A percentile compares a stretch with the other conserved stretches of the same genome.
Conservation (phyloP, 2,888 invertebrate genomes). For the Hetaerina titia region DNA sequence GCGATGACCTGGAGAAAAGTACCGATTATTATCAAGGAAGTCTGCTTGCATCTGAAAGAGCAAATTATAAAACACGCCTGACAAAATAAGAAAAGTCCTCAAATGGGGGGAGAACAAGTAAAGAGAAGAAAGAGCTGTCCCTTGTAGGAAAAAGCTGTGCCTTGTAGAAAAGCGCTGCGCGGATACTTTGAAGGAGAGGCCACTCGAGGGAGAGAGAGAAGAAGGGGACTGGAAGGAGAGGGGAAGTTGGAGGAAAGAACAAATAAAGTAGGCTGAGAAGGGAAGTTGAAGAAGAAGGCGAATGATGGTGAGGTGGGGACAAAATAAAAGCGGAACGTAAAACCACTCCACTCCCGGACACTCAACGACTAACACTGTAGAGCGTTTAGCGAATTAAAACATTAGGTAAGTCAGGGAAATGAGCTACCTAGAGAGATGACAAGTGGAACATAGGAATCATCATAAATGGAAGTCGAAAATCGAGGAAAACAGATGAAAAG, state of each 20-base stretch:
- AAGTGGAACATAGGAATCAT: background rate
- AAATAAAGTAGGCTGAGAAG: background rate
- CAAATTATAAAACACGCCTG: too few species aligned
- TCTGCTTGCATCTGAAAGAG: too few species aligned
- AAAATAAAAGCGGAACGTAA: background rate
- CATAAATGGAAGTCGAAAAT: background rate
- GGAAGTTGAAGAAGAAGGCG: background rate
- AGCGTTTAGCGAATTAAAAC: constrained; percentile 42
- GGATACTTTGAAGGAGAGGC: too few species aligned
- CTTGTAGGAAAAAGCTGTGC: too few species aligned
- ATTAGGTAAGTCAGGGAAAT: background rate
- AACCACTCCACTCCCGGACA: background rate
- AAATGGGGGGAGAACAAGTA: too few species aligned
- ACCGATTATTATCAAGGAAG: too few species aligned
- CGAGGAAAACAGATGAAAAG: background rate
- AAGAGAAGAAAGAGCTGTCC: too few species aligned
- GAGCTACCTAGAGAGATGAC: background rate
- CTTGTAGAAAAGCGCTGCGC: too few species aligned
- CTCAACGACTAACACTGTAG: background rate
- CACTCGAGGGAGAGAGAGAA: background rate
- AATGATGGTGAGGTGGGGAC: background rate
- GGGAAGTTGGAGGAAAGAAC: background rate
- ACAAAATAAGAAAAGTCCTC: too few species aligned
- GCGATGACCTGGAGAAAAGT: too few species aligned
- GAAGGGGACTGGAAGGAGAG: background rate